Conservation (phyloP, 2,113 vertebrate genomes). For the Passer montanus region DNA sequence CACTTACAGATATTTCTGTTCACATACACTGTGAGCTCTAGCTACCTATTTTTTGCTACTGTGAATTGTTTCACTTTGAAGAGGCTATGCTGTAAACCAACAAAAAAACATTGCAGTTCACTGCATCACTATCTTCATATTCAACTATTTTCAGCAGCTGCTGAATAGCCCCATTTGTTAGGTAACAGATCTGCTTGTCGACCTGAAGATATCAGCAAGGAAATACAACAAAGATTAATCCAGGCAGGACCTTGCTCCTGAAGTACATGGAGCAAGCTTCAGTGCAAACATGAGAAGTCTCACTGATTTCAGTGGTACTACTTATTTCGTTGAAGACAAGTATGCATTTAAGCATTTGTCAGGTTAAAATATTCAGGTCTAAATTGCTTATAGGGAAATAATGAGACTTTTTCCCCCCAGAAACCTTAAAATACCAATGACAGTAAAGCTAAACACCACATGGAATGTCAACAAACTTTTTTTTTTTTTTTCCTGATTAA, state of each 20-base stretch:
- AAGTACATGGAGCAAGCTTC: not conserved
- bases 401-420: not conserved
- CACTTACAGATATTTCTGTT: slow-evolving; percentile 2
- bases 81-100: not conserved
- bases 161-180: not conserved
- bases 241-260: not conserved
- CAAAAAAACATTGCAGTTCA: not conserved
- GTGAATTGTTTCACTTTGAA: not conserved
- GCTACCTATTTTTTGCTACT: not conserved
- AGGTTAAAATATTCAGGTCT: not conserved
- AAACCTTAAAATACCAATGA: not conserved
- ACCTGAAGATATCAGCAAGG: not conserved
- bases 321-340: not conserved
- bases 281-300: not conserved
- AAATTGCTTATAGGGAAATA: not conserved
- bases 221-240: not conserved
- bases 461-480: not conserved
- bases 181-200: not conserved
- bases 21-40: not conserved
- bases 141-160: not conserved
- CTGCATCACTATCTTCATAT: not conserved
- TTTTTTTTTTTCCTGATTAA: not conserved
- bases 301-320: not conserved
- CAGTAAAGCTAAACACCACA: not conserved
- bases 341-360: not conserved